These are phyloP conservation scores for Diplolepis rosae DNA, from an alignment of 2,888 invertebrate species.

Conservation along the genomic window DNA sequence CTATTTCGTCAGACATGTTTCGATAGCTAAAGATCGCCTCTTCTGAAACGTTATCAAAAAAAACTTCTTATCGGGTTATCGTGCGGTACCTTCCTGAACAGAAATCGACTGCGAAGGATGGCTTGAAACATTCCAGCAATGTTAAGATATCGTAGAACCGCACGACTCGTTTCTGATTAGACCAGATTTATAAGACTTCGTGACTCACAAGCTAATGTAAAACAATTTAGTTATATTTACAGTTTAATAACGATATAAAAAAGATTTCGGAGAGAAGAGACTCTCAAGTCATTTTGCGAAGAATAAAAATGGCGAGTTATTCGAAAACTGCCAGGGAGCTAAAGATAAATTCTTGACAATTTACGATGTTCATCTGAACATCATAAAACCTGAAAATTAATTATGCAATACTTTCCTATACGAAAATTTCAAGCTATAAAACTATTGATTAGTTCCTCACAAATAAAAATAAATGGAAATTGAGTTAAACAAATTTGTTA, in stretches of 20 bases:
- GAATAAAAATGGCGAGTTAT: no score
- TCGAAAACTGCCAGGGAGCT: no score
- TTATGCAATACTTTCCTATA: no score
- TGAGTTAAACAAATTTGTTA: no score
- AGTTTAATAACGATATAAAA: not conserved
- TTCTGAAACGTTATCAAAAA: conserved; percentile 38
- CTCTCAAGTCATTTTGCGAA: no score
- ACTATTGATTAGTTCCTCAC: no score
- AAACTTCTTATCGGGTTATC: conserved; percentile 47
- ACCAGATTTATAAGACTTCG: conserved; percentile 38
- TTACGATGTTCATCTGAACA: no score
- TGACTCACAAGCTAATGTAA: conserved; percentile 32
- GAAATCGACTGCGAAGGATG: conserved; percentile 38
- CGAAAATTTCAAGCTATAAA: no score
- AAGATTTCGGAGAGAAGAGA: no score
- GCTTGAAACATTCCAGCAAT: conserved; percentile 56
- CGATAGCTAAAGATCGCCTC: not conserved
- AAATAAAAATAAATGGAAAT: no score
- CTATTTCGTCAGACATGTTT: conserved; percentile 38
- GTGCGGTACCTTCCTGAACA: conserved; percentile 42
- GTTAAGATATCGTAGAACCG: conserved; percentile 58
- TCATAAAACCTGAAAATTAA: no score
- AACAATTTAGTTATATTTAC: not conserved
- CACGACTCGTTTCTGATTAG: conserved; percentile 52
- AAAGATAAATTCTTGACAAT: no score